Evolutionary conservation across 2,113 vertebrate species (phyloP), one percentile per base, ranked within the genome.

Genomic region (Oceanites oceanicus): DNA sequence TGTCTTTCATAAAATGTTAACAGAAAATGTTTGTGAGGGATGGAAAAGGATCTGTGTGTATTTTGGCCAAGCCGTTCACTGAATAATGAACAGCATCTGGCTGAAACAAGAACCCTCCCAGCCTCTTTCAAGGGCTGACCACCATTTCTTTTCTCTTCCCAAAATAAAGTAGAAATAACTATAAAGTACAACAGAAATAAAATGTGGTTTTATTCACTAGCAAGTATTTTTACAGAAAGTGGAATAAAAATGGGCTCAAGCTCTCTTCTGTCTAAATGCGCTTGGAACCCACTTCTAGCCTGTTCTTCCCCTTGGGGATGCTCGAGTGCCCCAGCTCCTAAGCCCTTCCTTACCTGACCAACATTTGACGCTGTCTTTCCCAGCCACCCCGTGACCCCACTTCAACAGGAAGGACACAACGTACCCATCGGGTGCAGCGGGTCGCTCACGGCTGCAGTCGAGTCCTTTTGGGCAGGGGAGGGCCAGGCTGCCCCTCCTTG

Each of bases 361-460:
- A 23, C 5, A 32, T 32, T 25, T 66, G 50, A 40, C 0, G 1
- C 23, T 11, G 11, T 32, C 52, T 62, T 62, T 66, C 42, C 52
- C 47, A 34, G 15, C 4, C 25, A 44, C 14, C 4, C n/a, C 12
- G 6, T 12, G 56, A 59, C 13, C 9, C 22, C 11, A 29, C 1
- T 49, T 38, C 73, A 59, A 14, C 3, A 15, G 15, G 23, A 44
- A 72, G 11, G 53, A 18, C 36, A 62, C 27, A 53, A 55, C 65
- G 44, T 10, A n/a, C 23, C 17, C 44, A 3, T 2, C 0, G 4
- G 44, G 38, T 30, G 22, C 49, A 36, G 22, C 0, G 0, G 36
- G 49, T 45, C 6, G 2, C 26, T 58, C 38, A 42, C 1, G 2
- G 29, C 44, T 45, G 11, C 11, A 10, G 21, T 6, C 2, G 2